phyloP scores from a whole-genome alignment of 2,888 invertebrate genomes.

The Amblyteles armatorius region DNA sequence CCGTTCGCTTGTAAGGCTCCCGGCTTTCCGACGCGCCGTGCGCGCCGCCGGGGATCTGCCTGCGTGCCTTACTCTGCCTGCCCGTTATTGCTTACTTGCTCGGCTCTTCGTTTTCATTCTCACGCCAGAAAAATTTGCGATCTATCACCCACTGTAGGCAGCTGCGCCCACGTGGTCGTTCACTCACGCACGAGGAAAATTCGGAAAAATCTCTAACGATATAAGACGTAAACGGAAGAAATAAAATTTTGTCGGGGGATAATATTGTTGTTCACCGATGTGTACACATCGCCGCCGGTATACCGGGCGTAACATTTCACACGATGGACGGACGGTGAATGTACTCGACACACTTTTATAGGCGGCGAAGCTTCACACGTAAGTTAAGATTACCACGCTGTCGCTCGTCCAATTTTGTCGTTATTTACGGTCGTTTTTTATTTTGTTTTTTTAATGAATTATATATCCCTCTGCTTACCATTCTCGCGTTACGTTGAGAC shows the following conservation, averaged over 20 bases:
- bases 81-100: constrained; percentile 35
- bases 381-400: not conserved
- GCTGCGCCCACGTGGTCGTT: constrained; percentile 64
- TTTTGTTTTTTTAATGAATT: not conserved
- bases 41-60: constrained; percentile 23
- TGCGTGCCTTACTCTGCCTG: constrained; percentile 11
- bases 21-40: constrained; percentile 25
- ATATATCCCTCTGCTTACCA: constrained; percentile 43
- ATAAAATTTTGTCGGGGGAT: not conserved
- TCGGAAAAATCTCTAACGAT: not conserved
- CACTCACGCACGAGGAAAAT: constrained; percentile 9
- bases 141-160: not conserved
- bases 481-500: constrained; percentile 65
- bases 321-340: constrained; percentile 39
- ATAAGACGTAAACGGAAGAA: not conserved
- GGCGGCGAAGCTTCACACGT: not conserved
- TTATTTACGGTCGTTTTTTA: constrained; percentile 1
- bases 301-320: constrained; percentile 41
- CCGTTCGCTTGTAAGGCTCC: not conserved
- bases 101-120: constrained; percentile 57
- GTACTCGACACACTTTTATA: constrained; percentile 42
- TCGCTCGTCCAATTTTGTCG: not conserved
- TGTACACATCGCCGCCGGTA: not conserved
- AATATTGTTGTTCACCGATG: not conserved
- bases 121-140: constrained; percentile 48